phyloP scores from a whole-genome alignment of 2,113 vertebrate genomes.

The Chelonoidis abingdonii region DNA sequence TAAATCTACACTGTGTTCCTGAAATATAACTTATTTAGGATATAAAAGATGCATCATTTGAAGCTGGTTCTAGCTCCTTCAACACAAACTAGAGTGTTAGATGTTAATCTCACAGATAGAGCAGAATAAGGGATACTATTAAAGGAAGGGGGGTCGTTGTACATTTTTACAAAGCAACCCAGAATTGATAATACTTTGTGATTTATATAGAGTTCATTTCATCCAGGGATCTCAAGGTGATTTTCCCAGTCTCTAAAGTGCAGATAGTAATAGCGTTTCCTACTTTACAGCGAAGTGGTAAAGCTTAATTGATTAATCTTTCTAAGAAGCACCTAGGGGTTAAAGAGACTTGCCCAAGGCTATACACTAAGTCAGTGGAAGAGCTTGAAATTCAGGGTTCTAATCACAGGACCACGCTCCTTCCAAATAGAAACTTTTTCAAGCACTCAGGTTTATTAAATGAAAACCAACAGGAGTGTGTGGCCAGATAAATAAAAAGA shows the following conservation, averaged over 20 bases:
- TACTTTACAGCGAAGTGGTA: neutral
- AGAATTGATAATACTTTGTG: neutral
- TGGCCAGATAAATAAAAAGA: constrained; percentile 34
- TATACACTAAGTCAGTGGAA: neutral
- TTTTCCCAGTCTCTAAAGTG: constrained; percentile 20
- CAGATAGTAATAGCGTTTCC: neutral
- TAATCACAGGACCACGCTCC: neutral
- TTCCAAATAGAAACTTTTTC: constrained; percentile 29
- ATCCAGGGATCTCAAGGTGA: neutral
- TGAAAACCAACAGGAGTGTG: neutral
- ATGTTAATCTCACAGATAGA: neutral
- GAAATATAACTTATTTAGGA: neutral
- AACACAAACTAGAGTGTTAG: neutral
- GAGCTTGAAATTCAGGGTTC: constrained; percentile 22
- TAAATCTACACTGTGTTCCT: neutral
- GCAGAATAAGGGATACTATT: neutral
- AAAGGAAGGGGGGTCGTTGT: neutral
- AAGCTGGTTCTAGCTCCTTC: neutral
- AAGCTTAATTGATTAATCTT: neutral
- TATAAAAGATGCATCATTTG: neutral
- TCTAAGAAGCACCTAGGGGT: constrained; percentile 2
- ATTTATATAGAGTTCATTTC: neutral
- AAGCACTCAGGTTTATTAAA: neutral
- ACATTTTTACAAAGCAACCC: neutral
- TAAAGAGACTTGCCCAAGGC: neutral